Evolutionary conservation across 2,113 vertebrate genomes (phyloP).

Genomic region (Lophotis ruficrista): DNA sequence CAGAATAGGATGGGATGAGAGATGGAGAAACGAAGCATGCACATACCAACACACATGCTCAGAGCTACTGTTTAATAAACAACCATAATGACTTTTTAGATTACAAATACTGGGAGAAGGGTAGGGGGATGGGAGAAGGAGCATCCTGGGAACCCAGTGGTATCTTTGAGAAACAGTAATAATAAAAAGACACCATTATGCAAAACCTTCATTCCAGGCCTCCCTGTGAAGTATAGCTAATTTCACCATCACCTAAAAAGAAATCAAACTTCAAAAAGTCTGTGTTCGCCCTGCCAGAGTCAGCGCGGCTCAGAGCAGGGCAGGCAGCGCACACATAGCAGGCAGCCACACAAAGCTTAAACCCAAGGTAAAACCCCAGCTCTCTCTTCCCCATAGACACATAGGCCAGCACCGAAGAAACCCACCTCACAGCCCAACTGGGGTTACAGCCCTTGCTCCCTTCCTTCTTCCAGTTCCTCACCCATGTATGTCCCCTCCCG

Average conservation of each 20-base stretch:
- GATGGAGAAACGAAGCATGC: background rate
- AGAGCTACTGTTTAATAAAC: background rate
- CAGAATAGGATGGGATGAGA: background rate
- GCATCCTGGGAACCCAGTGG: background rate
- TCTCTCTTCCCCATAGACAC: background rate
- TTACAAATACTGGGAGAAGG: background rate
- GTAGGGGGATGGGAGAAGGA: background rate
- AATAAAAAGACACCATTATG: background rate
- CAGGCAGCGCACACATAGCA: background rate
- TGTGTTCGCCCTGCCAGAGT: background rate
- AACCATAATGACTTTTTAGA: background rate
- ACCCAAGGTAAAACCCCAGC: background rate
- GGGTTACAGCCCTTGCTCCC: background rate
- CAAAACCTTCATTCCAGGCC: background rate
- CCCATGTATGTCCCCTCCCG: accelerated
- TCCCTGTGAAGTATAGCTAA: background rate
- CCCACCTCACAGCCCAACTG: accelerated
- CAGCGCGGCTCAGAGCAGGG: background rate
- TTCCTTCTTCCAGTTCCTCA: background rate
- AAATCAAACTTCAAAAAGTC: background rate
- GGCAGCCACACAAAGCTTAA: background rate
- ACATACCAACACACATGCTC: background rate
- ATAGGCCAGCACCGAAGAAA: background rate
- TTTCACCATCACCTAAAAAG: background rate
- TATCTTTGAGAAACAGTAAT: background rate